phyloP scores from a whole-genome alignment of 2,797 vertebrate species.

The Rhodeus uyekii region DNA sequence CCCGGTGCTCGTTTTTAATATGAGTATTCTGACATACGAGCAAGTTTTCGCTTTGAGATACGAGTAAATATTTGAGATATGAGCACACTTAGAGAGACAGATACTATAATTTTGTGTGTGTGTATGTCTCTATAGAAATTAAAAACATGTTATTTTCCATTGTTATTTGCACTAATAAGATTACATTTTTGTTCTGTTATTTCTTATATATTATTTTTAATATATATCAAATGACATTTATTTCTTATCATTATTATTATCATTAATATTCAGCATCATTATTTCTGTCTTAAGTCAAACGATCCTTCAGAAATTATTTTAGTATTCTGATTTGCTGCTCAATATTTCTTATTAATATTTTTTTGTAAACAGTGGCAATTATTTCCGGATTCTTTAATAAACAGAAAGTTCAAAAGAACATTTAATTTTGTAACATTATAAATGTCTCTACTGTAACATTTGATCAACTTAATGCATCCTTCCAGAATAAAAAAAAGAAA shows the following conservation, averaged over 20 bases:
- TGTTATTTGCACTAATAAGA: no score
- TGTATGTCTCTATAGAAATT: no score
- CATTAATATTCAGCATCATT: background rate
- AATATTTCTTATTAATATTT: background rate
- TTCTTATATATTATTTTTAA: no score
- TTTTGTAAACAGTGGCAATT: background rate
- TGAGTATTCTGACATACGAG: no score
- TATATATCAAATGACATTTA: background rate
- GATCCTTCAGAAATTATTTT: background rate
- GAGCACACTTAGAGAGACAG: no score
- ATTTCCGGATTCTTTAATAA: background rate
- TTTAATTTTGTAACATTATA: background rate
- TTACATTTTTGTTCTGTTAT: no score
- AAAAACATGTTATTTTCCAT: no score
- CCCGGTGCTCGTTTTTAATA: no score
- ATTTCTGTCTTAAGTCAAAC: background rate
- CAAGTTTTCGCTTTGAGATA: no score
- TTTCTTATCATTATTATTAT: no score
- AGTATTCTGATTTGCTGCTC: background rate
- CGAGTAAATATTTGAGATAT: no score
- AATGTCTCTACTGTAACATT: background rate
- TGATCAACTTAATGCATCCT: background rate
- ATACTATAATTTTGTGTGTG: no score
- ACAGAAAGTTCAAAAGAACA: background rate
- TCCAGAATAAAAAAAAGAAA: background rate